A percentile compares a stretch with the other conserved stretches of the same genome.
Evolutionary conservation across 2,888 invertebrate genomes (phyloP).

Genomic region (Plagiodera versicolora): DNA sequence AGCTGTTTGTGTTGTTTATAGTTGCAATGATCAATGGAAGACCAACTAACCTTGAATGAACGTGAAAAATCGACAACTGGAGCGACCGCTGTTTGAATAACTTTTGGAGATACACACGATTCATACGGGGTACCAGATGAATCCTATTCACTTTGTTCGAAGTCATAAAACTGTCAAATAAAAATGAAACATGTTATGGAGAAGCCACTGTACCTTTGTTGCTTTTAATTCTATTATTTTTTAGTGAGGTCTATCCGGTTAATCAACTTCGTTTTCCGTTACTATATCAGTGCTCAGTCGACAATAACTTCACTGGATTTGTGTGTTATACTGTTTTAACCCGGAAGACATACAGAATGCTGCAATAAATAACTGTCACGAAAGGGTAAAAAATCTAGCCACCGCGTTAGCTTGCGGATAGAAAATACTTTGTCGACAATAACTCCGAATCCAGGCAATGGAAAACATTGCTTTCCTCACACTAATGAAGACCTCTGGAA

Average conservation of each 20-base stretch:
- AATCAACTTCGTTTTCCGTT: constrained; percentile 15
- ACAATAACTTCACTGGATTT: background rate
- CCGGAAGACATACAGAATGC: no score
- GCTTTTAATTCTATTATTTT: constrained; percentile 21
- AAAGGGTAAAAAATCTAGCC: no score
- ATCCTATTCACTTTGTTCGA: constrained; percentile 21
- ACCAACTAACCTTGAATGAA: background rate
- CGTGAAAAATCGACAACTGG: background rate
- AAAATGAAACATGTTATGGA: constrained; percentile 20
- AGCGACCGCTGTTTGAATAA: background rate
- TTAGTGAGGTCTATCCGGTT: constrained; percentile 13
- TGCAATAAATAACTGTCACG: no score
- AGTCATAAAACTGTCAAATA: constrained; percentile 27
- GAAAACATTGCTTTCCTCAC: no score
- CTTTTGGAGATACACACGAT: constrained; percentile 5
- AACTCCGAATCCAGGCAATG: no score
- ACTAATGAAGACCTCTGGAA: no score
- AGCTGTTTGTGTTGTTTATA: no score
- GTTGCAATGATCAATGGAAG: no score
- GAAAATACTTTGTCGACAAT: no score
- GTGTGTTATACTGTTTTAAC: no score
- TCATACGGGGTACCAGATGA: constrained; percentile 9
- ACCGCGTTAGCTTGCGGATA: no score
- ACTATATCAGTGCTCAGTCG: background rate
- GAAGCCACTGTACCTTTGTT: constrained; percentile 22